phyloP scores from a whole-genome alignment of 2,797 vertebrate species.

The Pteronotus mesoamericanus region DNA sequence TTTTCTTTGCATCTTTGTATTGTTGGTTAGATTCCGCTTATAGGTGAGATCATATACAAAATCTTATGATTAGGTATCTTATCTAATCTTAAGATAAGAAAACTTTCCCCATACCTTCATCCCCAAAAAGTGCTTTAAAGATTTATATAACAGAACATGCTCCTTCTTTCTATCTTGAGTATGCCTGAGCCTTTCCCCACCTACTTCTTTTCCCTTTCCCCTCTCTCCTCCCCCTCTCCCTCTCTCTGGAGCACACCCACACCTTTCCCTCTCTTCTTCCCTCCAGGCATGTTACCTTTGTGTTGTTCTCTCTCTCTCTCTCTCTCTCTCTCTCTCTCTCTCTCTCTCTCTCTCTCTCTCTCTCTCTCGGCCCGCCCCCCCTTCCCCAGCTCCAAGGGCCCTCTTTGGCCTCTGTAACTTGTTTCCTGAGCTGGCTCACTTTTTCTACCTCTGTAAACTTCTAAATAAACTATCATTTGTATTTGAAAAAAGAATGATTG shows the following conservation, averaged over 20 bases:
- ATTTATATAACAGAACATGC: not conserved
- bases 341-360: not conserved
- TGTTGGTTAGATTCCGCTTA: too few relatives aligned
- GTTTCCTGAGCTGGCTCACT: not conserved
- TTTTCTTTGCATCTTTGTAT: too few relatives aligned
- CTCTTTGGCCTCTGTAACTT: not conserved
- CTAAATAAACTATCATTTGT: not conserved
- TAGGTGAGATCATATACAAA: too few relatives aligned
- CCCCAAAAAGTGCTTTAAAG: not conserved
- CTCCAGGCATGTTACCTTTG: not conserved
- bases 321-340: not conserved
- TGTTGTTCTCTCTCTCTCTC: not conserved
- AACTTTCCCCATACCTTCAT: not conserved
- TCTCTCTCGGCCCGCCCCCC: too few relatives aligned
- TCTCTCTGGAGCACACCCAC: not conserved
- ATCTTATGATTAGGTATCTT: not conserved
- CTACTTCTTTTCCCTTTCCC: not conserved
- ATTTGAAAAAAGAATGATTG: not conserved
- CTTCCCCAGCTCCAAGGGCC: too few relatives aligned
- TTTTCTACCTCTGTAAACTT: not conserved
- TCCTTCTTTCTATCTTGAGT: not conserved
- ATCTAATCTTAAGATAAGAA: not conserved
- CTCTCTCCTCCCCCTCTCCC: not conserved
- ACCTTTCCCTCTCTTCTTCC: not conserved
- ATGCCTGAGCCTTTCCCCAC: not conserved